Conservation (phyloP, 2,888 invertebrate genomes). For the Alsophila aescularia region DNA sequence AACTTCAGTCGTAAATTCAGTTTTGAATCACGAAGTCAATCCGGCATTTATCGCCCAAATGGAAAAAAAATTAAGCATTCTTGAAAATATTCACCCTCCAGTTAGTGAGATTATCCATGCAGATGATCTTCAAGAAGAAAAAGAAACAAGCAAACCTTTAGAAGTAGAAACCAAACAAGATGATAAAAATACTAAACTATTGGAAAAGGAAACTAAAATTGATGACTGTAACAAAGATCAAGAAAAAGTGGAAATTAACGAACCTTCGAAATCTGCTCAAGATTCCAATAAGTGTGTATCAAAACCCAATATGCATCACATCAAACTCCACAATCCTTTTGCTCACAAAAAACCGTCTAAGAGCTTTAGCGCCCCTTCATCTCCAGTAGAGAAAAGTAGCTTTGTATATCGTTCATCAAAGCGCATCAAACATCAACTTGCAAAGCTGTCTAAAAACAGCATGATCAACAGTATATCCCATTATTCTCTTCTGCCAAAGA, state of each 20-base stretch:
- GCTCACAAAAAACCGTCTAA: constrained; percentile 67
- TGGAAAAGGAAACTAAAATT: constrained; percentile 14
- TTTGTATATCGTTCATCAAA: constrained; percentile 77
- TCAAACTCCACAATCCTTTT: constrained; percentile 75
- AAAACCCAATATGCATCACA: constrained; percentile 58
- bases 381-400: constrained; percentile 71
- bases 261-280: constrained; percentile 43
- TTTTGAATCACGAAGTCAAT: constrained; percentile 67
- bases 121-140: constrained; percentile 14
- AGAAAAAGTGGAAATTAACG: constrained; percentile 35
- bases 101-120: constrained; percentile 30
- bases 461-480: constrained; percentile 80
- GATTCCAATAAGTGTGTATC: constrained; percentile 61
- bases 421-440: constrained; percentile 69
- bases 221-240: constrained; percentile 26
- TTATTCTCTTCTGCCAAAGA: constrained; percentile 72
- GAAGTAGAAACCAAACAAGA: background rate
- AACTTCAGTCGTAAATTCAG: constrained; percentile 83
- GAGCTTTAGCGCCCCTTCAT: constrained; percentile 76
- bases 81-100: constrained; percentile 47
- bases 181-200: background rate
- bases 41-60: constrained; percentile 62
- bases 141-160: background rate
- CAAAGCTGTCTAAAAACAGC: constrained; percentile 72
- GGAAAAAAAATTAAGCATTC: constrained; percentile 63